These are phyloP conservation scores for Ictalurus punctatus DNA, from an alignment of 2,113 vertebrate species.

Conservation along the genomic window DNA sequence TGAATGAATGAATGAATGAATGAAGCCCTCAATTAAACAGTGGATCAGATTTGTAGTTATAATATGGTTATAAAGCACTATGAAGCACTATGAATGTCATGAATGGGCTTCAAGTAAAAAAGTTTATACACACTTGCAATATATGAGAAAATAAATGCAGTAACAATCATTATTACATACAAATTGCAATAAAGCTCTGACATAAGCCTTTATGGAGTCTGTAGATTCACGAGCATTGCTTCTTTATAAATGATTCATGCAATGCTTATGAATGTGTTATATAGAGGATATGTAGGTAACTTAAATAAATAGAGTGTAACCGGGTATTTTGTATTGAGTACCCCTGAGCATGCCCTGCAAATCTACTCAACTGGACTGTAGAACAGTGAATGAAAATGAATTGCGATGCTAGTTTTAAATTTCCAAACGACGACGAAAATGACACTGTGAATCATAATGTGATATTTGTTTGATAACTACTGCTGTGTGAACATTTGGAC, in stretches of 20 bases:
- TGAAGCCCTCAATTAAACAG: not conserved
- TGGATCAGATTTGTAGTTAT: not conserved
- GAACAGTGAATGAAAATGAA: not conserved
- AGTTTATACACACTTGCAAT: not conserved
- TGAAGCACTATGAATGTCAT: not conserved
- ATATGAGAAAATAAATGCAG: not conserved
- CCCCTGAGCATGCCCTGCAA: not conserved
- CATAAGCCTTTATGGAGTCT: not conserved
- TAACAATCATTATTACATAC: not conserved
- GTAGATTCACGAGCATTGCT: not conserved
- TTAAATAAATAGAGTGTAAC: not conserved
- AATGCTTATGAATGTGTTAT: not conserved
- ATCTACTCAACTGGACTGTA: not conserved
- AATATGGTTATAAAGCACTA: not conserved
- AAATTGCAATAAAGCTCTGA: not conserved
- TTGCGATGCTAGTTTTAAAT: not conserved
- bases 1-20: not conserved
- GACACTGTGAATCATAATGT: not conserved
- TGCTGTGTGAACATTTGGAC: not conserved
- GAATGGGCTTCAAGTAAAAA: not conserved
- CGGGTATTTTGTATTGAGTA: not conserved
- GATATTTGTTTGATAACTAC: not conserved
- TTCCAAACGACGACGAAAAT: not conserved
- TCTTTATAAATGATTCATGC: not conserved
- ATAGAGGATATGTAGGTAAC: not conserved